Evolutionary conservation across 2,888 invertebrate species (phyloP).

Genomic region (Pinctada fucata): DNA sequence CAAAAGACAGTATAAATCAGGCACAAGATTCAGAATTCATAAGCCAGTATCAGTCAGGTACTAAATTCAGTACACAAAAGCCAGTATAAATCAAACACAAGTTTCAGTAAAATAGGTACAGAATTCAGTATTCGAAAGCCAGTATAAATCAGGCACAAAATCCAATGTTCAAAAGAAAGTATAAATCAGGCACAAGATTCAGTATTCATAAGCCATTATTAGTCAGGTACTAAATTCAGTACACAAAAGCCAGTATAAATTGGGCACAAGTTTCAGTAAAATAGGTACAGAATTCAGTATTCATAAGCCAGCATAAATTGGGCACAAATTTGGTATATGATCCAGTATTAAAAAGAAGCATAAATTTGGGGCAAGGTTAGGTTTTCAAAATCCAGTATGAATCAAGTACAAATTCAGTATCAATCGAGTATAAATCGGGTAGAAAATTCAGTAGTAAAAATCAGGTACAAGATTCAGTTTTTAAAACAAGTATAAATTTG

Average conservation of each 20-base stretch:
- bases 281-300: conserved; percentile 60
- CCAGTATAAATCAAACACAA: conserved; percentile 47
- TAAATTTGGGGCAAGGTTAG: conserved; percentile 59
- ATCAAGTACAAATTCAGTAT: conserved; percentile 55
- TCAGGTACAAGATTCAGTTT: too few relatives aligned
- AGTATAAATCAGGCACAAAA: conserved; percentile 61
- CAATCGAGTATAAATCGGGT: conserved; percentile 39
- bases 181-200: conserved; percentile 59
- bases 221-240: conserved; percentile 56
- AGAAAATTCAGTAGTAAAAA: too few relatives aligned
- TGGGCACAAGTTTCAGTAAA: conserved; percentile 54
- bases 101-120: conserved; percentile 68
- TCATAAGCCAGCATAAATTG: conserved; percentile 56
- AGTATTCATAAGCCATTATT: conserved; percentile 45
- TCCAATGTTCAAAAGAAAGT: conserved; percentile 41
- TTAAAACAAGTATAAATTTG: too few relatives aligned
- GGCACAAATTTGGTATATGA: conserved; percentile 66
- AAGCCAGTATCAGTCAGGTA: conserved; percentile 64
- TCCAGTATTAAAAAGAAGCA: conserved; percentile 42
- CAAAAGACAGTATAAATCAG: conserved; percentile 59
- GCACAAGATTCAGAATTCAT: conserved; percentile 38
- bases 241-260: conserved; percentile 49
- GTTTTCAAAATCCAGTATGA: conserved; percentile 47
- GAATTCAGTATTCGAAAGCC: conserved; percentile 31
- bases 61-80: conserved; percentile 35